phyloP scores from a whole-genome alignment of 2,113 vertebrate species.

The Dermatemys mawii region DNA sequence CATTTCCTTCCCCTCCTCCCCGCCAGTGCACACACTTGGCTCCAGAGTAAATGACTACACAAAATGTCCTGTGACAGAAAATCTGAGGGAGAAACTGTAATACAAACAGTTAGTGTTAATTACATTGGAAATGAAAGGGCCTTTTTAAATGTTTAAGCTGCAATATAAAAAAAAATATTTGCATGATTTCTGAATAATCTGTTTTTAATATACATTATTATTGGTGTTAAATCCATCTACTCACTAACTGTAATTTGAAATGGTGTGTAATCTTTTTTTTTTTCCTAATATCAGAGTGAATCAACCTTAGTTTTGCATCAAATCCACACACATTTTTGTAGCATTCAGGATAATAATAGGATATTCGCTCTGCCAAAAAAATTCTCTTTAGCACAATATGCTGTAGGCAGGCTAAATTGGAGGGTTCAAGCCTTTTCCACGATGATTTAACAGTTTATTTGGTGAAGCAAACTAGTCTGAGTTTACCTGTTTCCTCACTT shows the following conservation, averaged over 20 bases:
- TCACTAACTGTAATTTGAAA: not conserved
- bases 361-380: not conserved
- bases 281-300: not conserved
- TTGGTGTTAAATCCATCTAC: not conserved
- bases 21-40: not conserved
- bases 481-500: not conserved
- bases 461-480: not conserved
- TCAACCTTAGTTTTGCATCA: not conserved
- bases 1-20: not conserved
- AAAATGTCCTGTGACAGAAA: not conserved
- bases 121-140: not conserved
- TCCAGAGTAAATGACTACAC: not conserved
- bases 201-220: not conserved
- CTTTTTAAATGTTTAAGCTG: not conserved
- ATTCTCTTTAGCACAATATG: accelerated
- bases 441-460: not conserved
- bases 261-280: not conserved
- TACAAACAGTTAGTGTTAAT: not conserved
- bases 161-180: not conserved
- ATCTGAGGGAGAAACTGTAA: not conserved
- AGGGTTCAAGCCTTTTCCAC: not conserved
- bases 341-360: not conserved
- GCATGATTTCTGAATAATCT: not conserved
- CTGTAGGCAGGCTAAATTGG: not conserved
- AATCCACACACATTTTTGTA: not conserved